Evolutionary conservation across 2,113 vertebrate species (phyloP).

Genomic region (Python bivittatus): DNA sequence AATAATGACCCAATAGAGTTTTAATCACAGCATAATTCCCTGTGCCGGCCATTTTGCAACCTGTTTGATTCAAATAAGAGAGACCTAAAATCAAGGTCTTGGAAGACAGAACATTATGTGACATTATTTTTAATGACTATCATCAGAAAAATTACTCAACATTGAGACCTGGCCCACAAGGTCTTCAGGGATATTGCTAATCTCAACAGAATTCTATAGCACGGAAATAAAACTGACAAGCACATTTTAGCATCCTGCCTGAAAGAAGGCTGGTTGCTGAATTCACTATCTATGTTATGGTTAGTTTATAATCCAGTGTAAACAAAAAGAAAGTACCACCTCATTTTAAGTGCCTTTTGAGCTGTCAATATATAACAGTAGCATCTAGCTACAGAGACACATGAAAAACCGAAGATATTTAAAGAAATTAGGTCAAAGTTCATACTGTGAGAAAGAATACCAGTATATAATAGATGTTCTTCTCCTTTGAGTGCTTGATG

Average conservation of each 20-base stretch:
- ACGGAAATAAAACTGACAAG: neutral
- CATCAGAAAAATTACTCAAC: neutral
- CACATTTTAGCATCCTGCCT: neutral
- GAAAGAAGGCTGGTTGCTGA: neutral
- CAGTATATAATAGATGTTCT: neutral
- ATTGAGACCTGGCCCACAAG: neutral
- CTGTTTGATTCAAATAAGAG: neutral
- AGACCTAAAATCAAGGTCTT: neutral
- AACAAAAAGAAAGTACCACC: neutral
- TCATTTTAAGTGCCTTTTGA: neutral
- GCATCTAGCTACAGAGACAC: neutral
- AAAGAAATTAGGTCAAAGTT: conserved; percentile 28
- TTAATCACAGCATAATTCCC: neutral
- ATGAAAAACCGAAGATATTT: neutral
- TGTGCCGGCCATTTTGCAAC: neutral
- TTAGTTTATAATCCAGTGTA: neutral
- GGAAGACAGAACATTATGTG: neutral
- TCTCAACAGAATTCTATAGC: neutral
- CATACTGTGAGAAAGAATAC: neutral
- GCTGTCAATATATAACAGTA: neutral
- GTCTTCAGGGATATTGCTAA: neutral
- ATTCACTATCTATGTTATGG: neutral
- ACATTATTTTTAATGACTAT: neutral
- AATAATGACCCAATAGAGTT: neutral
- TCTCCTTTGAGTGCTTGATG: neutral